Base-by-base conservation (phyloP, 1,140 invertebrate species). In the Drosophila hydei region DNA sequence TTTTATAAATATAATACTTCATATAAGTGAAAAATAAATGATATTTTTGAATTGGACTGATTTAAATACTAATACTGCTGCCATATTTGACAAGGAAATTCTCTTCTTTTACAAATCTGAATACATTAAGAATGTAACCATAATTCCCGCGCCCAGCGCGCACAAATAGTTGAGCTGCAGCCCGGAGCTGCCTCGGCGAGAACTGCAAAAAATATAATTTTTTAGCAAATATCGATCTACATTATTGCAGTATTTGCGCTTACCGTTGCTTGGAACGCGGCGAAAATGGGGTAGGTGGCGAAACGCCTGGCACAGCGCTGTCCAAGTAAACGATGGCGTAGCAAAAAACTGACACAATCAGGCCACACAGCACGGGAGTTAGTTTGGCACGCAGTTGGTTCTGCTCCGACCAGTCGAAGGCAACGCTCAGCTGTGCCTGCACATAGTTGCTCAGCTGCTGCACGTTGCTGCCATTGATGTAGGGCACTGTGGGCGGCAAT, bases 251-350 rank as follows among this genome's bases (percentile, higher is more conserved):
- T 6, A 6, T 16, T 42, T 14, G 2, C 21, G 45, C 77, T 84
- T 75, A 90, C 90, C 68, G 63, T 16, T 77, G 58, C 61, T 83
- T 89, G 16, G 83, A 77, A 30, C 67, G 75, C 18, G 92, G 90
- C 58, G 92, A 92, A 33, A 93, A 90, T 6, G 92, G 92, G 40
- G 92, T 91, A 3, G 92, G 93, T 6, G 93, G 93, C 75, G 88
- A 85, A 3, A 92, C 75, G 14, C 93, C 93, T 0, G 93, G 93
- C 21, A 92, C 80, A 52, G 89, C 87, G 18, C 93, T 93, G 74
- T 93, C 93, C 54, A 93, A 87, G 81, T 93, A 93, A 11, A 93
- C 92, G 47, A 93, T 90, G 21, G 91, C 72, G 76, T 91, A 93
- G 4, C 90, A 92, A 62, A 93, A 92, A 40, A 85, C 36, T 7